Percentiles rank a stretch among this genome's conserved stretches.
phyloP scores from a whole-genome alignment of 2,113 vertebrate species.

The Corydoras maculifer region DNA sequence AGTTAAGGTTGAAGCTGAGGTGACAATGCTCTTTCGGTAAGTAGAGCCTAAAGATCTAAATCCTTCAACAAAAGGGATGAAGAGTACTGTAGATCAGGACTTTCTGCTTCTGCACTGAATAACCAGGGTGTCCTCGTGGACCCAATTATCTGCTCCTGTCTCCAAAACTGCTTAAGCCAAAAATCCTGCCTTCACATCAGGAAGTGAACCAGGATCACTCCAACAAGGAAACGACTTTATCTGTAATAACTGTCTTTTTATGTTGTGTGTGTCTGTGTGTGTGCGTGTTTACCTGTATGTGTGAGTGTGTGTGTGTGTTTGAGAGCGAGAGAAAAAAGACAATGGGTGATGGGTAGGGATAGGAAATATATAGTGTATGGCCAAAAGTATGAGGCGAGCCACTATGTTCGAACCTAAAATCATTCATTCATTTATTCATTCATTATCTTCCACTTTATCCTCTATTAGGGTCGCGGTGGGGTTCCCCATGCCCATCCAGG shows the following conservation, averaged over 20 bases:
- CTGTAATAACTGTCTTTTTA: conserved; percentile 18
- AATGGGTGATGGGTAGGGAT: too few relatives aligned
- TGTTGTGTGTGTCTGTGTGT: conserved; percentile 3
- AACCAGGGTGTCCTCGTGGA: conserved; percentile 21
- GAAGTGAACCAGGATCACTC: neutral
- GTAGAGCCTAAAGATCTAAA: neutral
- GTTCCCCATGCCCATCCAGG: too few relatives aligned
- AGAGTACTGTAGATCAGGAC: neutral
- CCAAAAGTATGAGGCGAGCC: too few relatives aligned
- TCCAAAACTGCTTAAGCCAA: conserved; percentile 21
- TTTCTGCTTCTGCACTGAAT: neutral
- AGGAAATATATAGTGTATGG: too few relatives aligned
- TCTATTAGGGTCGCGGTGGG: too few relatives aligned
- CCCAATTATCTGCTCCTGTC: conserved; percentile 40
- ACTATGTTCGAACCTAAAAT: too few relatives aligned
- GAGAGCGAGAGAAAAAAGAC: neutral
- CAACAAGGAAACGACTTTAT: neutral
- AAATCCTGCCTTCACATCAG: conserved; percentile 12
- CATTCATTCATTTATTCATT: too few relatives aligned
- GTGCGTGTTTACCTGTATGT: neutral
- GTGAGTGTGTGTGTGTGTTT: conserved; percentile 1
- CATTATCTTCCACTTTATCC: too few relatives aligned
- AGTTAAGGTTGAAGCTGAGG: too few relatives aligned
- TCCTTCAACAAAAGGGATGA: neutral
- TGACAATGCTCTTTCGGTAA: neutral